Percentiles rank a stretch among this genome's conserved stretches.
These are phyloP conservation scores for Saccopteryx bilineata DNA, from an alignment of 2,113 vertebrate genomes.

Conservation along the genomic window DNA sequence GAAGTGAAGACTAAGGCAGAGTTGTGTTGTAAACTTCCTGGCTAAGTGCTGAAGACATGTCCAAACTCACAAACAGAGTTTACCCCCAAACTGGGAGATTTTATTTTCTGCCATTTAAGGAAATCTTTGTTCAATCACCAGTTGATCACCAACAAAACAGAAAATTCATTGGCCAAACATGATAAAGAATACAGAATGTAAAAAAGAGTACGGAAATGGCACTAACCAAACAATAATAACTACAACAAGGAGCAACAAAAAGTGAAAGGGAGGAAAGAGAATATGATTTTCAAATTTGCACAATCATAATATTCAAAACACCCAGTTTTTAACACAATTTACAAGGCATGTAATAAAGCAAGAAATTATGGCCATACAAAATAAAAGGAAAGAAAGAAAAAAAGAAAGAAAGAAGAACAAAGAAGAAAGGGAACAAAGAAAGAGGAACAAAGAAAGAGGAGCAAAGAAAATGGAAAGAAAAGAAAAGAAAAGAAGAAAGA, in stretches of 20 bases:
- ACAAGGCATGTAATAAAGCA: neutral
- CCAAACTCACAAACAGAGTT: neutral
- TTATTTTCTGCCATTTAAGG: neutral
- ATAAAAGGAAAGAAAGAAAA: neutral
- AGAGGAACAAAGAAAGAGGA: too few species aligned
- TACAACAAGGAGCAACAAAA: neutral
- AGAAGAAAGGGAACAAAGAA: too few species aligned
- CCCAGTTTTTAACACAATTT: neutral
- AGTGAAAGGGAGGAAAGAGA: neutral
- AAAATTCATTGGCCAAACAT: neutral
- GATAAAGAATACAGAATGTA: neutral
- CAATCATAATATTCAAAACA: neutral
- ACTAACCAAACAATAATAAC: neutral
- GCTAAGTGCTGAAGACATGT: neutral
- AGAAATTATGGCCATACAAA: neutral
- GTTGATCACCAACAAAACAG: neutral
- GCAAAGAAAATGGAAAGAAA: too few species aligned
- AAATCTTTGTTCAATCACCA: neutral
- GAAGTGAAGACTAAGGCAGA: neutral
- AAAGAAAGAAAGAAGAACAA: neutral
- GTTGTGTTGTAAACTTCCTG: neutral
- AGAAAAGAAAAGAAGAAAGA: too few species aligned
- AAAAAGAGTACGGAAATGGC: neutral
- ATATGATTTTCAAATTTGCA: neutral
- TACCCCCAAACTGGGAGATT: neutral